Evolutionary conservation across 2,113 vertebrate species (phyloP), one percentile per base, ranked within the genome.

Genomic region (Chamaetylas fuelleborni): DNA sequence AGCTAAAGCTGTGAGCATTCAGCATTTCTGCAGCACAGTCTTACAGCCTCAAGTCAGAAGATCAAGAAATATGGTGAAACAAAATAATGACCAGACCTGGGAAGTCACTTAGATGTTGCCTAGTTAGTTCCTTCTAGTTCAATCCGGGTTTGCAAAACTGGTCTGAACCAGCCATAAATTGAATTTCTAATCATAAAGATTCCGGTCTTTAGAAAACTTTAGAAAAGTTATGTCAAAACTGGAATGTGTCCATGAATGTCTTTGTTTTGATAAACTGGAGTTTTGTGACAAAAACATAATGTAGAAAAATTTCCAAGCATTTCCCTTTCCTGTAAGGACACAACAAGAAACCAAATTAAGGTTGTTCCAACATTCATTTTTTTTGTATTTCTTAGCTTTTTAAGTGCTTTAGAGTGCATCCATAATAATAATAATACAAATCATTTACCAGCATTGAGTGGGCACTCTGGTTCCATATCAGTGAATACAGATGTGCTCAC

Each of bases 401-500:
- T 64, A 36, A 74, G 29, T 54, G 28, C 15, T 84, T 74, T 66
- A 62, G 43, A 79, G 12, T 76, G 25, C 9, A 48, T 47, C 26
- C 15, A 74, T 65, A 70, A 86, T 29, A 80, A 86, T 29, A 80
- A 57, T 17, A 88, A 73, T 43, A 71, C 43, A 29, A 73, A 43
- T n/a, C 0, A 62, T 71, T 50, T 26, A 38, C 20, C 15, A 16
- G 8, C 50, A 34, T 3, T 54, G 9, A 57, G 18, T 38, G 60
- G 26, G 31, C 36, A 60, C 4, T 28, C 24, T 58, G 48, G 29
- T 34, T 78, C 17, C 19, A 1, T 64, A 43, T 28, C 53, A 65
- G 15, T 26, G 45, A 74, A 60, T 40, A 23, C 33, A 71, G 56
- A 42, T 0, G 0, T 42, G 33, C 71, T 58, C 4, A 0, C 48